A percentile compares a stretch with the other conserved stretches of the same genome.
Evolutionary conservation across 1,140 invertebrate species (phyloP).

Genomic region (Metopolophium dirhodum): DNA sequence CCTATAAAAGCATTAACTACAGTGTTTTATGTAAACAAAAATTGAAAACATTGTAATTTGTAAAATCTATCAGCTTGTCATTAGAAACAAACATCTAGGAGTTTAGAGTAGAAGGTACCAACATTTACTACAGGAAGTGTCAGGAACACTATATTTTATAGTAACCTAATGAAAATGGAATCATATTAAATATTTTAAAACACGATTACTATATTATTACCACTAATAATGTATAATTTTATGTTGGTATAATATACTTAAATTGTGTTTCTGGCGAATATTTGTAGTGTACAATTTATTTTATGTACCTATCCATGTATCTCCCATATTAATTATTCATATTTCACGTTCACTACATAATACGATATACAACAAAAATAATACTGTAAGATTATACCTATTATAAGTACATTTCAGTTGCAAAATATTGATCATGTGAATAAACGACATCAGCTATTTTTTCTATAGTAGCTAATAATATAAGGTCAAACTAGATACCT

Average conservation of each 20-base stretch:
- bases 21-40: not conserved
- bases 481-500: slow-evolving; percentile 17
- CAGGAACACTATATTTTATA: not conserved
- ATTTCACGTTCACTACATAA: not conserved
- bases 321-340: not conserved
- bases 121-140: too few species aligned
- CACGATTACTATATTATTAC: not conserved
- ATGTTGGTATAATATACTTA: not conserved
- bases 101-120: not conserved
- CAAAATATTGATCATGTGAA: not conserved
- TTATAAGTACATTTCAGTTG: not conserved
- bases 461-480: not conserved
- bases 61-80: not conserved
- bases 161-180: not conserved
- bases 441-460: not conserved
- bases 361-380: not conserved
- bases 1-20: too few species aligned
- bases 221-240: not conserved
- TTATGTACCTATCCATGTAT: too few species aligned
- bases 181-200: not conserved
- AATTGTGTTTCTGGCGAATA: not conserved
- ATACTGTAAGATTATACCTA: not conserved
- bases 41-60: not conserved
- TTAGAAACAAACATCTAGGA: not conserved
- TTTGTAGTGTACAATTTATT: too few species aligned